These are phyloP conservation scores for Todiramphus saurophagus DNA, from an alignment of 2,113 vertebrate species.

Conservation along the genomic window DNA sequence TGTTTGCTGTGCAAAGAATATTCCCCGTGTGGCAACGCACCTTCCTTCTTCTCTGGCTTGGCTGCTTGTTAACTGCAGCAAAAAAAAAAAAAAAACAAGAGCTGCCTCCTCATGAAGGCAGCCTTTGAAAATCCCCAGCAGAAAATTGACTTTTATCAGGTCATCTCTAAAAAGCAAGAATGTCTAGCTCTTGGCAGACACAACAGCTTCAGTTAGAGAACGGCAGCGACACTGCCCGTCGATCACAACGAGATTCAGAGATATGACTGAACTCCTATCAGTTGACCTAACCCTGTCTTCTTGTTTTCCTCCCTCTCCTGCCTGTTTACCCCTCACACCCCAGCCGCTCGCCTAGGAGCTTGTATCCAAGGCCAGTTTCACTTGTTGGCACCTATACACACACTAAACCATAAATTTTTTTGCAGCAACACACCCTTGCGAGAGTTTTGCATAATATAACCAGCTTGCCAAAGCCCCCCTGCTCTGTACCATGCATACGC, in stretches of 20 bases:
- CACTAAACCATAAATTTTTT: neutral
- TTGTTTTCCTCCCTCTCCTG: neutral
- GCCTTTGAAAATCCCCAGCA: conserved; percentile 4
- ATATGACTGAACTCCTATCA: neutral
- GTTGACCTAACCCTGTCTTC: neutral
- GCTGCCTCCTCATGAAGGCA: neutral
- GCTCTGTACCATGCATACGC: neutral
- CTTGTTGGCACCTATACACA: neutral
- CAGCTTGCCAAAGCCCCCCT: neutral
- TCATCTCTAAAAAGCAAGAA: neutral
- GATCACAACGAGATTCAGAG: neutral
- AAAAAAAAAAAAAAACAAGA: neutral
- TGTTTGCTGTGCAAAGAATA: neutral
- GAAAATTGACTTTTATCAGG: conserved; percentile 34
- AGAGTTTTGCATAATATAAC: neutral
- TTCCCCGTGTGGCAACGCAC: neutral
- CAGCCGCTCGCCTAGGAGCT: neutral
- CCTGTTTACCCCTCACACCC: neutral
- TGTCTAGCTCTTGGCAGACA: conserved; percentile 3
- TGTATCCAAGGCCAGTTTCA: neutral
- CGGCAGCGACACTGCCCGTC: neutral
- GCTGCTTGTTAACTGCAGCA: neutral
- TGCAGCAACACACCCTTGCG: neutral
- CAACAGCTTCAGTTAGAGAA: neutral
- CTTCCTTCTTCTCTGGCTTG: neutral